These are phyloP conservation scores for Corvus hawaiiensis DNA, from an alignment of 2,113 vertebrate species.

Conservation along the genomic window DNA sequence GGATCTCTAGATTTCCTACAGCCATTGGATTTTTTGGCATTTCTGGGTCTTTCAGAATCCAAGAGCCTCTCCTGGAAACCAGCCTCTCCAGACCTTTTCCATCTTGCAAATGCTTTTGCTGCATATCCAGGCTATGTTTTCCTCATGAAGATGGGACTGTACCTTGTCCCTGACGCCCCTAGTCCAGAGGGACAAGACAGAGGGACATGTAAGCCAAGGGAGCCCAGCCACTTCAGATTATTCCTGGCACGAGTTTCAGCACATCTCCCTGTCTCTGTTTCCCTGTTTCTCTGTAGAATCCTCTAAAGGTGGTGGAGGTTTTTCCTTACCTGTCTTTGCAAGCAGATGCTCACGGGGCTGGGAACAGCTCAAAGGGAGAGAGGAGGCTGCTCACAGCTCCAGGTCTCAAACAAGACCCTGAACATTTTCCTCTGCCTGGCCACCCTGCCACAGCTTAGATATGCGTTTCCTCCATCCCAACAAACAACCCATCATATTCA, in stretches of 20 bases:
- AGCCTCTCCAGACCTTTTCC: not conserved
- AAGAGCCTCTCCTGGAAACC: not conserved
- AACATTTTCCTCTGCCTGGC: not conserved
- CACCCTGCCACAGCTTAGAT: not conserved
- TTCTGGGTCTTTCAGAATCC: not conserved
- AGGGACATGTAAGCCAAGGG: not conserved
- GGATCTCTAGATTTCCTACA: not conserved
- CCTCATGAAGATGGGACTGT: not conserved
- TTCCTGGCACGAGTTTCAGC: not conserved
- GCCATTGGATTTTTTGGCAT: not conserved
- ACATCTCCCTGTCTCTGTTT: not conserved
- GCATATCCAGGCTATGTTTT: not conserved
- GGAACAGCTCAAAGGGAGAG: not conserved
- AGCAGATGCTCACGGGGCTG: not conserved
- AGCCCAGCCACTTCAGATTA: not conserved
- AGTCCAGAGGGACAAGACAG: not conserved
- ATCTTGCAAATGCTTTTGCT: not conserved
- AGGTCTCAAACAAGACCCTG: not conserved
- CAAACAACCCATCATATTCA: rapidly evolving
- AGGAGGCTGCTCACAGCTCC: not conserved
- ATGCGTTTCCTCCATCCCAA: rapidly evolving
- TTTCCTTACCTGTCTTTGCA: not conserved
- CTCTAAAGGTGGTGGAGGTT: not conserved
- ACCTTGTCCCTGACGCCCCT: not conserved
- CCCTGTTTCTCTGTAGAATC: not conserved